Evolutionary conservation across 2,888 invertebrate genomes (phyloP).

Genomic region (Linnaemya tessellans): DNA sequence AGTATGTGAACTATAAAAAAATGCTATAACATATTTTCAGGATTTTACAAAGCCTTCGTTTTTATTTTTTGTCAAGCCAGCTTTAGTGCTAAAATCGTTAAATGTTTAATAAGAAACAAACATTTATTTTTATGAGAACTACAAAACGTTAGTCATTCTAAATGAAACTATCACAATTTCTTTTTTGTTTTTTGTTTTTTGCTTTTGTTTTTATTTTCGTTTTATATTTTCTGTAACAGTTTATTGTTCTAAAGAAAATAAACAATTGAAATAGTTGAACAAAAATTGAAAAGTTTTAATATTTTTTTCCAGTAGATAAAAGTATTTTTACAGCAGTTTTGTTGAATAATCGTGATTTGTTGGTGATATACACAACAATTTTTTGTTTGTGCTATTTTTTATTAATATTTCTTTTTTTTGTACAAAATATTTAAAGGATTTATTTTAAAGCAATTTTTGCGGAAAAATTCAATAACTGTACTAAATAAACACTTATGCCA

Average conservation of each 20-base stretch:
- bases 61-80: background rate
- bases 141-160: slow-evolving; percentile 31
- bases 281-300: slow-evolving; percentile 38
- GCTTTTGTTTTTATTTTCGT: slow-evolving; percentile 10
- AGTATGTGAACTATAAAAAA: slow-evolving; percentile 3
- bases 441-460: slow-evolving; percentile 27
- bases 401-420: too few relatives aligned
- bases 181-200: slow-evolving; percentile 18
- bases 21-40: slow-evolving; percentile 11
- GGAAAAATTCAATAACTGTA: background rate
- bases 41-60: slow-evolving; percentile 2
- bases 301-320: slow-evolving; percentile 23
- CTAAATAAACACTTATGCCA: slow-evolving; percentile 12
- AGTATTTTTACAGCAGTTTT: slow-evolving; percentile 44
- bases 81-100: slow-evolving; percentile 67
- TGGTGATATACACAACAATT: background rate
- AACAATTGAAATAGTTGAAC: slow-evolving; percentile 28
- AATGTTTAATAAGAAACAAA: slow-evolving; percentile 72
- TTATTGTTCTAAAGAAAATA: slow-evolving; percentile 48
- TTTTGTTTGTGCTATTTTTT: background rate
- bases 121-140: slow-evolving; percentile 68
- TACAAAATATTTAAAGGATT: slow-evolving; percentile 34
- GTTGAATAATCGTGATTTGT: slow-evolving; percentile 46
- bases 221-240: slow-evolving; percentile 8
- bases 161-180: slow-evolving; percentile 54